phyloP scores from a whole-genome alignment of 1,140 invertebrate species.

The Alviniconcha marisindica region DNA sequence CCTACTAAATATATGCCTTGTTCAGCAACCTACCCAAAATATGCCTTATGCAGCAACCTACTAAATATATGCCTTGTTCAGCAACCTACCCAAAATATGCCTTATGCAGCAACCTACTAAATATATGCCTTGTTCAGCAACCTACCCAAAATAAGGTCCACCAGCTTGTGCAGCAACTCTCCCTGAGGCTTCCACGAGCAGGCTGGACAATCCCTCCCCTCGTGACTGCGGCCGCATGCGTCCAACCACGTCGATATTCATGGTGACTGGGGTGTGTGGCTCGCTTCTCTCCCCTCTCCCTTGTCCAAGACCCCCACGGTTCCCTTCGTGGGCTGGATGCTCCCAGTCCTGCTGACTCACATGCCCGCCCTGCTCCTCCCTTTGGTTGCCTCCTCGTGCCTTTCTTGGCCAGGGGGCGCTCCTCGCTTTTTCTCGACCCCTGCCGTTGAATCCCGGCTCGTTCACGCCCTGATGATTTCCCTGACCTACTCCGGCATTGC shows the following conservation, averaged over 20 bases:
- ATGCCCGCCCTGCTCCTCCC: no score
- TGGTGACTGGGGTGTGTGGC: slow-evolving; percentile 40
- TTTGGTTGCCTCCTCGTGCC: neutral
- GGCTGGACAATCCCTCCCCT: slow-evolving; percentile 50
- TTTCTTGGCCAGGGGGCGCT: neutral
- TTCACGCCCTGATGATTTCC: no score
- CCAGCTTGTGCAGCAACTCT: slow-evolving; percentile 47
- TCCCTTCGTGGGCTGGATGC: no score
- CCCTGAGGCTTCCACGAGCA: slow-evolving; percentile 49
- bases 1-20: no score
- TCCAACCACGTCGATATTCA: slow-evolving; percentile 66
- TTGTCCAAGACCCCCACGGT: neutral
- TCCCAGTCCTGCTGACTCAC: neutral
- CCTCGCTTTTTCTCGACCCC: neutral
- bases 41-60: no score
- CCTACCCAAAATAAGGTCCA: slow-evolving; percentile 56
- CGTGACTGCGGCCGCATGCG: slow-evolving; percentile 54
- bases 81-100: no score
- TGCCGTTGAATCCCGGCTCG: no score
- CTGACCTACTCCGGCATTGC: no score
- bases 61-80: no score
- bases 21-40: no score
- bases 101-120: no score
- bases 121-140: no score
- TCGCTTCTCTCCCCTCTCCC: neutral